Percentiles rank a stretch among this genome's conserved stretches.
phyloP scores from a whole-genome alignment of 2,113 vertebrate species.

The Hemicordylus capensis region DNA sequence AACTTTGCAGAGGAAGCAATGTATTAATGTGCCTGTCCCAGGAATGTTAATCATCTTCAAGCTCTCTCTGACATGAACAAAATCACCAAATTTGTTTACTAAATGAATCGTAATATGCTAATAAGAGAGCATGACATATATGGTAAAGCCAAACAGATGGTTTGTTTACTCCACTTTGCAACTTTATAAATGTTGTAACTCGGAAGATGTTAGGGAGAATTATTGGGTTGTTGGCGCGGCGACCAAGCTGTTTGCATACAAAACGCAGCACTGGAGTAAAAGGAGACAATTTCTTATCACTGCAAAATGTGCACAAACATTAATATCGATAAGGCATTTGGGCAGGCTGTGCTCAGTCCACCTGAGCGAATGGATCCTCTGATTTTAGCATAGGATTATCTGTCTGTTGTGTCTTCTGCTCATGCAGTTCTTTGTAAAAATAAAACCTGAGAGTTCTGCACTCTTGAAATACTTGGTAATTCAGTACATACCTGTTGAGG shows the following conservation, averaged over 20 bases:
- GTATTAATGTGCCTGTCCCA: conserved; percentile 87
- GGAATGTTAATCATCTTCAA: conserved; percentile 96
- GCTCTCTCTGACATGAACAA: conserved; percentile 85
- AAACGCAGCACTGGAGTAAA: conserved; percentile 71
- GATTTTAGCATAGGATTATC: conserved; percentile 49
- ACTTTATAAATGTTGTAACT: conserved; percentile 83
- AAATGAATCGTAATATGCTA: conserved; percentile 94
- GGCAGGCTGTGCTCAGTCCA: conserved; percentile 29
- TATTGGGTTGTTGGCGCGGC: conserved; percentile 77
- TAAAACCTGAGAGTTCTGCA: conserved; percentile 37
- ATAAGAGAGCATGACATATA: conserved; percentile 86
- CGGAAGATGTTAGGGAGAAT: conserved; percentile 82
- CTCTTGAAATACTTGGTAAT: conserved; percentile 53
- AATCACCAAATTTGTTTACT: conserved; percentile 87
- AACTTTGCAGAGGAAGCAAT: conserved; percentile 91
- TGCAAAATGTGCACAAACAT: conserved; percentile 71
- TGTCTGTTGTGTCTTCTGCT: conserved; percentile 23
- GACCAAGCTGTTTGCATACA: conserved; percentile 76
- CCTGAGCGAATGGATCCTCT: conserved; percentile 37
- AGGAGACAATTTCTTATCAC: conserved; percentile 73
- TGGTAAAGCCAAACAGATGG: conserved; percentile 88
- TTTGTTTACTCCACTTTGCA: conserved; percentile 83
- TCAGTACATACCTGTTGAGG: conserved; percentile 64
- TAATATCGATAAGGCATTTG: conserved; percentile 63
- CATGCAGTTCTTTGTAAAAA: conserved; percentile 32